A percentile compares a stretch with the other conserved stretches of the same genome.
These are phyloP conservation scores for Spheniscus mendiculus DNA, from an alignment of 2,113 vertebrate genomes.

Conservation along the genomic window DNA sequence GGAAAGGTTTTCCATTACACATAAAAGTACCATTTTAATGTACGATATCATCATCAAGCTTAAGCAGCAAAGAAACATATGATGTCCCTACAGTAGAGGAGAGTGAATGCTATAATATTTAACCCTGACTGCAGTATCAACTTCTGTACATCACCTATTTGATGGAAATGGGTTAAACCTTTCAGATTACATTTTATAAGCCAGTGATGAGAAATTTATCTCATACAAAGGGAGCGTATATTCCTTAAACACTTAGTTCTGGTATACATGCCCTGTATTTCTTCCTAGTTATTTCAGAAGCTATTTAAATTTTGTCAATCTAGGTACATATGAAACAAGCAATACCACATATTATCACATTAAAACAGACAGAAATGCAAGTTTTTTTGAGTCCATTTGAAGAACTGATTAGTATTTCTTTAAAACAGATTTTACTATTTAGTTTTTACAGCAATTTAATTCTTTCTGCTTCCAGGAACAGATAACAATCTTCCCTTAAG, in stretches of 20 bases:
- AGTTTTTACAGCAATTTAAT: neutral
- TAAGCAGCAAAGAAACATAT: neutral
- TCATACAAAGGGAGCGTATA: neutral
- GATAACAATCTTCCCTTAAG: neutral
- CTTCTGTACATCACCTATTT: neutral
- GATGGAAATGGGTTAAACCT: neutral
- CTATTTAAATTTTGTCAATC: neutral
- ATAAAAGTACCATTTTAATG: neutral
- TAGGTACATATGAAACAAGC: neutral
- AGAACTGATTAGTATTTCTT: neutral
- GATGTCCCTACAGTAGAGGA: neutral
- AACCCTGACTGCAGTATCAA: neutral
- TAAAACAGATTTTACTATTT: neutral
- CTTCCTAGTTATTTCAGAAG: neutral
- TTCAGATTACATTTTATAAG: neutral
- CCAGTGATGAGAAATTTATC: neutral
- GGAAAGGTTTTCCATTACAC: neutral
- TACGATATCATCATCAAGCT: neutral
- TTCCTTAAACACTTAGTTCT: neutral
- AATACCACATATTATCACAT: neutral
- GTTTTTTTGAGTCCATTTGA: neutral
- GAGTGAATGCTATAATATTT: neutral
- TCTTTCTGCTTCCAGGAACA: neutral
- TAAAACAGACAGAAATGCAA: neutral
- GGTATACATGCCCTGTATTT: neutral